These are phyloP conservation scores for Elephas maximus DNA, from an alignment of 2,113 vertebrate species.

Conservation along the genomic window DNA sequence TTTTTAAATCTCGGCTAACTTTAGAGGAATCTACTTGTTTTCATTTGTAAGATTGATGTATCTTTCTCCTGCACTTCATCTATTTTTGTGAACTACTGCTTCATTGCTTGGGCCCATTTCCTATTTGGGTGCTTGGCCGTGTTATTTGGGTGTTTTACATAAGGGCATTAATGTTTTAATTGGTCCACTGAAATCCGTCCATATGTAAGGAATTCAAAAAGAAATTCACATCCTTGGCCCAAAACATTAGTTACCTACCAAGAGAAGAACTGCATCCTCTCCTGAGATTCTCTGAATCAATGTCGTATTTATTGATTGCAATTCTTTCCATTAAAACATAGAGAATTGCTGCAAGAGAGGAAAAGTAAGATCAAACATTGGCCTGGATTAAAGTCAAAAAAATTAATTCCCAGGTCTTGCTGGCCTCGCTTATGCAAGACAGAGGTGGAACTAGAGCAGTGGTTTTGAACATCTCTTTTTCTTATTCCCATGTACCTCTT, in stretches of 20 bases:
- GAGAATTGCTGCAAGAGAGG: too few relatives aligned
- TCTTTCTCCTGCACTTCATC: neutral
- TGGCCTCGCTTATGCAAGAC: too few relatives aligned
- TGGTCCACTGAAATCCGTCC: neutral
- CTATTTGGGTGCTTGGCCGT: too few relatives aligned
- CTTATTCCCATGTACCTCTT: neutral
- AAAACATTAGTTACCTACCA: too few relatives aligned
- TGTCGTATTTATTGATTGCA: neutral
- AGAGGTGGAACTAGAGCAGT: neutral
- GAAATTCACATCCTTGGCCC: neutral
- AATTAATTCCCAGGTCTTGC: neutral
- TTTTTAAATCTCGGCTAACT: neutral
- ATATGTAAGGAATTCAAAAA: neutral
- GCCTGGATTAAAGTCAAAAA: neutral
- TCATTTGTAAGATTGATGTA: neutral
- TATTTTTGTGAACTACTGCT: neutral
- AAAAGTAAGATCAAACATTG: neutral
- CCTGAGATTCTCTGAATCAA: neutral
- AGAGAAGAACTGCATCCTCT: neutral
- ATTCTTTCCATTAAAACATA: fast-evolving
- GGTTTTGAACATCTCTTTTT: too few relatives aligned
- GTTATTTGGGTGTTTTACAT: neutral
- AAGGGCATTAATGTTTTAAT: neutral
- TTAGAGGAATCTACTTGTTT: neutral
- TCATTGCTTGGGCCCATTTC: neutral